Evolutionary conservation across 2,113 vertebrate genomes (phyloP), one percentile per base, ranked within the genome.

Genomic region (Clupea harengus): DNA sequence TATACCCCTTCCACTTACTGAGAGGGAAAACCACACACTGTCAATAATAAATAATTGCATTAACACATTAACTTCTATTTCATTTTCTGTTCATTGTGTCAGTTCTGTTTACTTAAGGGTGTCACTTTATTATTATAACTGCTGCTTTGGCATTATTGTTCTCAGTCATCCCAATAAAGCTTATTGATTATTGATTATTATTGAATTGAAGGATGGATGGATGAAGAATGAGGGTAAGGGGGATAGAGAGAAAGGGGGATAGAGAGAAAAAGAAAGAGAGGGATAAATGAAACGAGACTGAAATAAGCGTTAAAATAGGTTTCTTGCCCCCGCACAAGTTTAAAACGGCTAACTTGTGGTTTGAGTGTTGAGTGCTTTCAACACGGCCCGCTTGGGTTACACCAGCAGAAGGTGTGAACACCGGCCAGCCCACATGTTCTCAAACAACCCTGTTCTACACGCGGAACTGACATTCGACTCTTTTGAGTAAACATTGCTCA

Each of bases 401-500:
- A 72, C 64, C 64, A 28, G 64, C 9, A 72, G 25, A 72, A 28
- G 28, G 64, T 72, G 64, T 25, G 20, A n/a, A n/a, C 22, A n/a
- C 4, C 6, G 6, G 22, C 57, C 7, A 9, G 7, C 57, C 57
- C 57, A n/a, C 57, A 64, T 5, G 22, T 4, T n/a, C 57, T 8
- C n/a, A 64, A 17, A 13, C 52, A 54, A 18, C 52, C 52, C 52
- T 54, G 52, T 18, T 54, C 52, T 64, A 8, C 8, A 13, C 39
- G 82, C 15, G 17, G 57, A 57, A 52, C 47, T 75, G 57, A 67
- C 44, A 67, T 49, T 28, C 9, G n/a, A 28, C 64, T 32, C 64
- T 72, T 32, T 8, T 32, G n/a, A 64, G 11, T 32, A 72, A 87
- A 83, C 72, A 85, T 83, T 89, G 80, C 84, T 87, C 83, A 81